These are phyloP conservation scores for Melanostigma gelatinosum DNA, from an alignment of 2,113 vertebrate species.

Conservation along the genomic window DNA sequence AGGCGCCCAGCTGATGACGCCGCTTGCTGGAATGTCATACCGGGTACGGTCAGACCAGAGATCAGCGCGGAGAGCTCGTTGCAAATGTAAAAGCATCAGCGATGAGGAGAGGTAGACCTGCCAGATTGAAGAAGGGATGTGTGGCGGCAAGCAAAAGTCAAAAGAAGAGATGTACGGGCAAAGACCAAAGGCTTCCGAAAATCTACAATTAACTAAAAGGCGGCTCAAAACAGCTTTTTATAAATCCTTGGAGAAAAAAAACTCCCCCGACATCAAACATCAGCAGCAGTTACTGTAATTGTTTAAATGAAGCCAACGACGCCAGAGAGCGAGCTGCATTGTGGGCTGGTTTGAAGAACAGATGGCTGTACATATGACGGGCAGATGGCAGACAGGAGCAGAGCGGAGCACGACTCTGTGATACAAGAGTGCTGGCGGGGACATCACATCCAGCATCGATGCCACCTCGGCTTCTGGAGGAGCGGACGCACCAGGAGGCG, in stretches of 20 bases:
- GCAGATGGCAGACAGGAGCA: constrained; percentile 57
- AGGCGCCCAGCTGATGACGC: constrained; percentile 41
- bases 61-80: constrained; percentile 33
- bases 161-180: neutral
- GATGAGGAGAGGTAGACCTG: neutral
- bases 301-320: constrained; percentile 35
- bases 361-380: constrained; percentile 67
- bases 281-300: constrained; percentile 12
- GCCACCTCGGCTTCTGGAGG: neutral
- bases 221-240: neutral
- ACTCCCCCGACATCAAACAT: constrained; percentile 20
- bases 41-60: constrained; percentile 40
- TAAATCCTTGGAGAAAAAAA: neutral
- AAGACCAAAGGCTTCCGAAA: neutral
- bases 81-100: constrained; percentile 12
- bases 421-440: constrained; percentile 15
- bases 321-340: constrained; percentile 24
- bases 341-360: constrained; percentile 54
- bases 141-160: constrained; percentile 1
- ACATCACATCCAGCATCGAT: constrained; percentile 15
- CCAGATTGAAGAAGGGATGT: constrained; percentile 1
- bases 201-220: neutral
- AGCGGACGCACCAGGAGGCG: neutral
- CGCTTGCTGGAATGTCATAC: constrained; percentile 30
- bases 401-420: constrained; percentile 25